Evolutionary conservation across 2,888 invertebrate species (phyloP).

Genomic region (Sylvicola fuscatus): DNA sequence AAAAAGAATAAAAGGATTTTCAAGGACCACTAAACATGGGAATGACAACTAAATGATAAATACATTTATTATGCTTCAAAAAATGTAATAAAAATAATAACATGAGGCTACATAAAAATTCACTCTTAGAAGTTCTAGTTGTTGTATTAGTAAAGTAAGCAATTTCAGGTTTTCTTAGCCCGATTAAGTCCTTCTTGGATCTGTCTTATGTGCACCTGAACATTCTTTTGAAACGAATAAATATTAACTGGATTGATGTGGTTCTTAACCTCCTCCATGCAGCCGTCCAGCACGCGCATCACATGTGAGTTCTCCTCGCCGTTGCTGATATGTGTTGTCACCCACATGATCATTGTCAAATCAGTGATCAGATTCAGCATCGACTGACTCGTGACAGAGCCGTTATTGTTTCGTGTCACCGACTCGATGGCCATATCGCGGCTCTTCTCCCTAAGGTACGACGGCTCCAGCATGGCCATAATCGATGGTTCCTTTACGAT

Average conservation of each 20-base stretch:
- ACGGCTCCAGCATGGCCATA: slow-evolving; percentile 73
- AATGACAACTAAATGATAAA: too few species aligned
- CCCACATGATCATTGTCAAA: slow-evolving; percentile 62
- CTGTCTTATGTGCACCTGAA: slow-evolving; percentile 52
- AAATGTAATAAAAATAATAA: too few species aligned
- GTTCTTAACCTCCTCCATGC: slow-evolving; percentile 72
- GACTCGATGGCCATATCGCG: slow-evolving; percentile 64
- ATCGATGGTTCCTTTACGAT: slow-evolving; percentile 72
- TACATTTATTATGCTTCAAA: too few species aligned
- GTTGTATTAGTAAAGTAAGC: too few species aligned
- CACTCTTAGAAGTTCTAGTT: too few species aligned
- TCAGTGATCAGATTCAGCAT: slow-evolving; percentile 66
- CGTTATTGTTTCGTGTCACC: slow-evolving; percentile 50
- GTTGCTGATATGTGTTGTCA: slow-evolving; percentile 32
- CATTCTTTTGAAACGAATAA: slow-evolving; percentile 61
- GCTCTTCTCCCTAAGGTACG: slow-evolving; percentile 71
- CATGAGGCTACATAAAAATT: too few species aligned
- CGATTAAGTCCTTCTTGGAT: too few species aligned
- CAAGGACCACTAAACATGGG: too few species aligned
- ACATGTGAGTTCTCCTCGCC: slow-evolving; percentile 80
- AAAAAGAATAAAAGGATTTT: too few species aligned
- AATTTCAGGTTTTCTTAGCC: too few species aligned
- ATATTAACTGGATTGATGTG: slow-evolving; percentile 56
- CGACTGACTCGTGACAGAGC: slow-evolving; percentile 33
- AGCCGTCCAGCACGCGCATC: slow-evolving; percentile 72